Conservation (phyloP, 2,888 invertebrate species). For the Plutella xylostella region DNA sequence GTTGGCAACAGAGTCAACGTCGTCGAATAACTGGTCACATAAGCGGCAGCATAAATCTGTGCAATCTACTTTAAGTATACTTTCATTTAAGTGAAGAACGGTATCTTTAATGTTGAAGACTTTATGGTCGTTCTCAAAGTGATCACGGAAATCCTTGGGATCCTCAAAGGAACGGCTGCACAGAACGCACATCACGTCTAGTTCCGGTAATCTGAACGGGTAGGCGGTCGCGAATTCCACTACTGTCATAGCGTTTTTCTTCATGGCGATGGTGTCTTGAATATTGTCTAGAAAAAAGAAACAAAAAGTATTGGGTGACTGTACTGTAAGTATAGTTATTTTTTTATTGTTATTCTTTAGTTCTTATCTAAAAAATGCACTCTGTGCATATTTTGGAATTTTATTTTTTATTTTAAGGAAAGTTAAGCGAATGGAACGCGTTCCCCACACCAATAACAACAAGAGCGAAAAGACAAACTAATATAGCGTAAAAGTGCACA, state of each 20-base stretch:
- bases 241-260: slow-evolving; percentile 57
- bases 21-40: slow-evolving; percentile 30
- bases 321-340: no score
- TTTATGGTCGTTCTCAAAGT: slow-evolving; percentile 31
- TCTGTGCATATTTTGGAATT: no score
- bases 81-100: slow-evolving; percentile 5
- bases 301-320: slow-evolving; percentile 39
- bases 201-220: slow-evolving; percentile 57
- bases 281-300: background rate
- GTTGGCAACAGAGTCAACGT: slow-evolving; percentile 33
- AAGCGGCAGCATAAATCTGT: slow-evolving; percentile 40
- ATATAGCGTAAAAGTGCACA: no score
- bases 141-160: slow-evolving; percentile 37
- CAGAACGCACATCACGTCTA: slow-evolving; percentile 54
- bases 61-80: slow-evolving; percentile 8
- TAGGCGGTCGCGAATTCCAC: slow-evolving; percentile 56
- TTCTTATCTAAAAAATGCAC: no score
- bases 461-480: no score
- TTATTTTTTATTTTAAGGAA: no score
- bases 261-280: slow-evolving; percentile 34
- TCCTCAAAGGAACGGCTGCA: slow-evolving; percentile 48
- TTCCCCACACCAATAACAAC: no score
- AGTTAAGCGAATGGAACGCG: no score
- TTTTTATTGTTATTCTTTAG: no score
- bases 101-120: background rate